Conservation (phyloP, 2,888 invertebrate species). For the Rhorus exstirpatorius region DNA sequence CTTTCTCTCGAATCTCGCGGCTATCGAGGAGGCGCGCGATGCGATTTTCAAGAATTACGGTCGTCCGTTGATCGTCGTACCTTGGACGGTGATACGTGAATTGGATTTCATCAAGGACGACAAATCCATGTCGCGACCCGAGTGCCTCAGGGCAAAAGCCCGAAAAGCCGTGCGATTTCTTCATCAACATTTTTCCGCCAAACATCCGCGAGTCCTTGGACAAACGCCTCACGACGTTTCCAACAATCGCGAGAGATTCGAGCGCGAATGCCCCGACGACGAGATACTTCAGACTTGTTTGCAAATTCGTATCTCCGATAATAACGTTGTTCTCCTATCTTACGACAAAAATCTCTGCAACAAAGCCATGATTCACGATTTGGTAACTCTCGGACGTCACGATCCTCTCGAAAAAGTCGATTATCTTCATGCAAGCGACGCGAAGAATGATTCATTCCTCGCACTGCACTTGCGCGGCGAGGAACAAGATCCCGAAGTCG, state of each 20-base stretch:
- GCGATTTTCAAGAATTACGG: slow-evolving; percentile 78
- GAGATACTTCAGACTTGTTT: slow-evolving; percentile 86
- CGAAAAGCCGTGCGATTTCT: slow-evolving; percentile 82
- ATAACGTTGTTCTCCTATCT: slow-evolving; percentile 82
- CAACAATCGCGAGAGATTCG: slow-evolving; percentile 78
- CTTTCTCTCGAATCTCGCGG: slow-evolving; percentile 82
- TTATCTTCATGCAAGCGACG: slow-evolving; percentile 73
- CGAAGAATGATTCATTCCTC: slow-evolving; percentile 63
- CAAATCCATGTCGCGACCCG: slow-evolving; percentile 75
- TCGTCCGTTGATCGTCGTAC: slow-evolving; percentile 80
- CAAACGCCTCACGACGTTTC: slow-evolving; percentile 81
- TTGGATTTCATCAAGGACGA: slow-evolving; percentile 84
- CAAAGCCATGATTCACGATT: slow-evolving; percentile 83
- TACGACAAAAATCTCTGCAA: slow-evolving; percentile 85
- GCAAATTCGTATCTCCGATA: slow-evolving; percentile 81
- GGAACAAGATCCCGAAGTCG: slow-evolving; percentile 53
- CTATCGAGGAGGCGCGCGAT: slow-evolving; percentile 79
- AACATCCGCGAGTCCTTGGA: slow-evolving; percentile 82
- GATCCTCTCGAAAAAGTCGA: slow-evolving; percentile 82
- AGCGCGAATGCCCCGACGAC: slow-evolving; percentile 85
- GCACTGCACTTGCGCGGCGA: slow-evolving; percentile 56
- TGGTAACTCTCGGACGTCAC: slow-evolving; percentile 78
- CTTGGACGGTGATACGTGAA: slow-evolving; percentile 84
- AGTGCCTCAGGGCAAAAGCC: slow-evolving; percentile 76
- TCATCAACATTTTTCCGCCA: slow-evolving; percentile 79